Evolutionary conservation across 2,888 invertebrate species (phyloP).

Genomic region (Monochamus alternatus): DNA sequence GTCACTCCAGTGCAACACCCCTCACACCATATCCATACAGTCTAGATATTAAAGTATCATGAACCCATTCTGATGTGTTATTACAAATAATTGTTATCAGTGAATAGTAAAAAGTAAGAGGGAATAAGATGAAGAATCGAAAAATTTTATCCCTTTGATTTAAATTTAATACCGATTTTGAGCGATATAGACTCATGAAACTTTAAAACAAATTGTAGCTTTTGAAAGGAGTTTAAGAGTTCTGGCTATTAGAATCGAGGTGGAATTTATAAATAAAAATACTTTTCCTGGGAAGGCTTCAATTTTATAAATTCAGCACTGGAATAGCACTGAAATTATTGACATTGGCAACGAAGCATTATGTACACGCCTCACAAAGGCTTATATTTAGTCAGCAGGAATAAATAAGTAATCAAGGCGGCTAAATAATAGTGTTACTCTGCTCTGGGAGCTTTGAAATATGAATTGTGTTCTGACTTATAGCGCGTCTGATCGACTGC

Average conservation of each 20-base stretch:
- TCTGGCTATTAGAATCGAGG: background rate
- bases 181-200: too few relatives aligned
- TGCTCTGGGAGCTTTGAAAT: constrained; percentile 3
- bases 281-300: background rate
- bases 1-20: too few relatives aligned
- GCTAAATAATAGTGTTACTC: background rate
- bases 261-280: background rate
- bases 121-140: too few relatives aligned
- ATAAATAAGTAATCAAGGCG: background rate
- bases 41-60: too few relatives aligned
- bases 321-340: background rate
- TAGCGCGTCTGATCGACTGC: constrained; percentile 11
- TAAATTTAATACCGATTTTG: too few relatives aligned
- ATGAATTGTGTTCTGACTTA: background rate
- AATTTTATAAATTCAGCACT: background rate
- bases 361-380: background rate
- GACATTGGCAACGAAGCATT: background rate
- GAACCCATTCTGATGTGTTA: too few relatives aligned
- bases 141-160: too few relatives aligned
- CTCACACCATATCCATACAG: too few relatives aligned
- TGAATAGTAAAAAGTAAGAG: too few relatives aligned
- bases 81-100: too few relatives aligned
- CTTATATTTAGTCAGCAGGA: background rate
- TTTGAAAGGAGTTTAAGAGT: too few relatives aligned
- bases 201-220: too few relatives aligned